phyloP scores from a whole-genome alignment of 2,113 vertebrate species.

The Tonatia bakeri region DNA sequence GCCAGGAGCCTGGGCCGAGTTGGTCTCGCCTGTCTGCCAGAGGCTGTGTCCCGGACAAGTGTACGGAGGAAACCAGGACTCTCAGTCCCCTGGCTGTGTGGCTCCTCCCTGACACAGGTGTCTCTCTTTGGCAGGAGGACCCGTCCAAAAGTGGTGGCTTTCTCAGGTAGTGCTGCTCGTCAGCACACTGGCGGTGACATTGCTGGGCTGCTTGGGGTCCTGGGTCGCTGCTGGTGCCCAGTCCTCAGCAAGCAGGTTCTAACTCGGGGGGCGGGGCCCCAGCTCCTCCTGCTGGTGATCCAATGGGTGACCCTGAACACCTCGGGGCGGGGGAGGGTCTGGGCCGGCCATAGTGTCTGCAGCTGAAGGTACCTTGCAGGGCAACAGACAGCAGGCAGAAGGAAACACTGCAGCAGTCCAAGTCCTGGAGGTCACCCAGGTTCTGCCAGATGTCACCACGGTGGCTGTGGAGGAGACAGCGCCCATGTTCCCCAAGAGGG shows the following conservation, averaged over 20 bases:
- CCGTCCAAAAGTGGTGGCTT: rapidly evolving
- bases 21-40: background rate
- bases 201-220: background rate
- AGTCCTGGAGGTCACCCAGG: too few relatives aligned
- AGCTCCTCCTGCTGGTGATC: background rate
- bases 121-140: background rate
- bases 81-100: background rate
- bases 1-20: background rate
- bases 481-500: background rate
- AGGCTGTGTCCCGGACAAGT: background rate
- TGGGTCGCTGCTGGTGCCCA: background rate
- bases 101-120: background rate
- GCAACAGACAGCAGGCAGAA: rapidly evolving
- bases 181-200: background rate
- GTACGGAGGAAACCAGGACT: background rate
- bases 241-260: background rate
- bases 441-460: background rate
- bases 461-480: background rate
- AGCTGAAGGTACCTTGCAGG: background rate
- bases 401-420: rapidly evolving
- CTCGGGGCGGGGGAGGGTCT: too few relatives aligned
- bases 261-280: background rate
- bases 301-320: background rate
- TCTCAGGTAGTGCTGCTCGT: background rate
- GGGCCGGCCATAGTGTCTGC: background rate